A percentile compares a stretch with the other conserved stretches of the same genome.
Evolutionary conservation across 2,797 vertebrate genomes (phyloP).

Genomic region (Micropoecilia bifurca): DNA sequence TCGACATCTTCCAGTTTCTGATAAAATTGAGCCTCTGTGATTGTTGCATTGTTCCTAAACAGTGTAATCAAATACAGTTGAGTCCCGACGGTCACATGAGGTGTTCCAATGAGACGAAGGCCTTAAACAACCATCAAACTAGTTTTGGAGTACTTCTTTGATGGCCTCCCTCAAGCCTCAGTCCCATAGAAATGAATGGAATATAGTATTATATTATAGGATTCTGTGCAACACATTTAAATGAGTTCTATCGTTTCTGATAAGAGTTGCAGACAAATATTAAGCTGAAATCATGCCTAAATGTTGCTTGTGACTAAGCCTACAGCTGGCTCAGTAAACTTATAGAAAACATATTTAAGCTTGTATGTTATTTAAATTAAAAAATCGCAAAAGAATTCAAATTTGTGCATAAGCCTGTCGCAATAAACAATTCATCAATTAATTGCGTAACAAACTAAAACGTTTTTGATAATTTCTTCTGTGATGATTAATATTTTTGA

Average conservation of each 20-base stretch:
- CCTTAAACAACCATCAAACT: neutral
- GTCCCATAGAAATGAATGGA: neutral
- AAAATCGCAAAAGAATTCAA: neutral
- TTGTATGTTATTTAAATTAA: neutral
- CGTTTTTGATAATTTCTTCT: too few relatives aligned
- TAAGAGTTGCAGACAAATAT: neutral
- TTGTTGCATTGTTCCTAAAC: too few relatives aligned
- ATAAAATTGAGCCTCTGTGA: neutral
- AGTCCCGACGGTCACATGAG: too few relatives aligned
- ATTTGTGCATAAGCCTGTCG: too few relatives aligned
- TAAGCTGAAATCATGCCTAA: neutral
- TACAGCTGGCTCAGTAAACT: neutral
- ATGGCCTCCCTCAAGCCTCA: neutral
- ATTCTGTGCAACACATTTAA: neutral
- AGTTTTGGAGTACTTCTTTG: neutral
- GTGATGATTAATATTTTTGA: too few relatives aligned
- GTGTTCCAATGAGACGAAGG: neutral
- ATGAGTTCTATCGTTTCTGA: neutral
- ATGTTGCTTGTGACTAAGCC: neutral
- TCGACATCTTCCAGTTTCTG: neutral
- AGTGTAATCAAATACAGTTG: too few relatives aligned
- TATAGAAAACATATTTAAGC: neutral
- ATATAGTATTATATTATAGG: neutral
- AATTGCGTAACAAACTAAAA: too few relatives aligned
- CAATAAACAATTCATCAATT: too few relatives aligned